Conservation (phyloP, 2,888 invertebrate genomes). For the Acleris emargana region DNA sequence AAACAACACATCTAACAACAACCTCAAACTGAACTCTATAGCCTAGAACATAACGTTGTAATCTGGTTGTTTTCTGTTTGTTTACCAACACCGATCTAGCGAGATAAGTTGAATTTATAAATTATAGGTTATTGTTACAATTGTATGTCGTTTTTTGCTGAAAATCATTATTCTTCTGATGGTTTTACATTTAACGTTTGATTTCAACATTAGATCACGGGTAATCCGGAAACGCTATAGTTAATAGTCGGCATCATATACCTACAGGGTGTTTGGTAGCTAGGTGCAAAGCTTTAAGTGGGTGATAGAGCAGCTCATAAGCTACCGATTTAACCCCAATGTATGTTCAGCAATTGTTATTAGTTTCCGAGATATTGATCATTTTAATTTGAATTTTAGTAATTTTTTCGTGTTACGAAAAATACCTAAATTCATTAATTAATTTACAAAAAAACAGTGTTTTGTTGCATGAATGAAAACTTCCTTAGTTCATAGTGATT, state of each 20-base stretch:
- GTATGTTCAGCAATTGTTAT: too few relatives aligned
- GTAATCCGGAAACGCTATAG: not conserved
- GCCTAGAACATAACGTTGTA: not conserved
- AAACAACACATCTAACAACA: constrained; percentile 44
- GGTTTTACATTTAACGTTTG: constrained; percentile 14
- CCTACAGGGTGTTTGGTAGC: not conserved
- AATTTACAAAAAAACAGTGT: too few relatives aligned
- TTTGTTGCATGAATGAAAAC: too few relatives aligned
- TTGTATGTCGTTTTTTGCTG: constrained; percentile 25
- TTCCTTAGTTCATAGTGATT: too few relatives aligned
- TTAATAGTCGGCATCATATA: not conserved
- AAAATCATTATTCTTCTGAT: constrained; percentile 26
- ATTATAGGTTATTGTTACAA: constrained; percentile 36
- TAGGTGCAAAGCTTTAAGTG: too few relatives aligned
- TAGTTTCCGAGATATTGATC: too few relatives aligned
- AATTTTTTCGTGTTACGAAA: too few relatives aligned
- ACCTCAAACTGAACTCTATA: constrained; percentile 34
- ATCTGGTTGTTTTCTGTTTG: not conserved
- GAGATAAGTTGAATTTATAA: constrained; percentile 31
- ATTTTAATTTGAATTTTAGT: too few relatives aligned
- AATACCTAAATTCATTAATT: too few relatives aligned
- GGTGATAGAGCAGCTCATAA: too few relatives aligned
- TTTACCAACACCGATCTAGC: constrained; percentile 31
- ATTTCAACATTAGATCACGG: constrained; percentile 6
- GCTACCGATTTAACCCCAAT: too few relatives aligned